Conservation (phyloP, 2,113 vertebrate species). For the Brienomyrus longianalis region DNA sequence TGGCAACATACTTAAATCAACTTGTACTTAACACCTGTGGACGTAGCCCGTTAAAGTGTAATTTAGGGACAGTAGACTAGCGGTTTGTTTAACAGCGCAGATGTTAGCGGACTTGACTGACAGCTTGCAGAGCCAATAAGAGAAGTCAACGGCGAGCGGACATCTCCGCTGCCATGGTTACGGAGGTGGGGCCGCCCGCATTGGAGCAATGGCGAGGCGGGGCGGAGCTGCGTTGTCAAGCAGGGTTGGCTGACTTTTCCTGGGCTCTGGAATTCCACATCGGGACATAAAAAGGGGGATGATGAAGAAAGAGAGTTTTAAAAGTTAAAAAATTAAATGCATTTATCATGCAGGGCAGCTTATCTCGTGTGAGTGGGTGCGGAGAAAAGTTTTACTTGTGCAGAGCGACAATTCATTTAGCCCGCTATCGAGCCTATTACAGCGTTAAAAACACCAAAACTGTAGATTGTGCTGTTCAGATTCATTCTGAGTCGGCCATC, state of each 20-base stretch:
- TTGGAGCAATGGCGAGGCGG: constrained; percentile 42
- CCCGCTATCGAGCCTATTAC: not conserved
- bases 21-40: constrained; percentile 46
- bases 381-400: not conserved
- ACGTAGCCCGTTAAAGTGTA: constrained; percentile 9
- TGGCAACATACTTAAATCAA: not conserved
- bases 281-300: constrained; percentile 24
- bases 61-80: not conserved
- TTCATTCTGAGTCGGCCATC: not conserved
- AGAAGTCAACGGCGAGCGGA: constrained; percentile 35
- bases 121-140: constrained; percentile 47
- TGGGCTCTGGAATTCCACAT: constrained; percentile 15
- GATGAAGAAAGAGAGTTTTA: constrained; percentile 21
- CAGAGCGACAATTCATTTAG: not conserved
- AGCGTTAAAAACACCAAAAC: not conserved
- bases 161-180: constrained; percentile 45
- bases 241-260: constrained; percentile 52
- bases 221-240: constrained; percentile 46
- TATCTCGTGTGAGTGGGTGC: not conserved
- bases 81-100: constrained; percentile 18
- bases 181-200: constrained; percentile 35
- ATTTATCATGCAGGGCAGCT: not conserved
- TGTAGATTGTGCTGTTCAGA: not conserved
- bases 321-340: not conserved
- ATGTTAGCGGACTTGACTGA: constrained; percentile 43